phyloP scores from a whole-genome alignment of 2,888 invertebrate genomes.

The Torymus tubicola region DNA sequence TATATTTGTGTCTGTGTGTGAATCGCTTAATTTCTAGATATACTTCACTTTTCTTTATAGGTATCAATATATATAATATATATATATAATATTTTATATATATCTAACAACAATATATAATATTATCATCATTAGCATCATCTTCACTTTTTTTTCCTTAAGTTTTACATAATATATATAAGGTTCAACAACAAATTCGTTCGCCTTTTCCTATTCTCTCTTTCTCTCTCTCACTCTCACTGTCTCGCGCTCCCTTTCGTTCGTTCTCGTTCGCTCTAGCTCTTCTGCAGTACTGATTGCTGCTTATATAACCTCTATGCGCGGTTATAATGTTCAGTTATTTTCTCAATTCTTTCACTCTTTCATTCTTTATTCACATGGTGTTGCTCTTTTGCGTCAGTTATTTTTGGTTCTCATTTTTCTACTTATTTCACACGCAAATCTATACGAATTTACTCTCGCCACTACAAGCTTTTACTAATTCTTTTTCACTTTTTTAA shows the following conservation, averaged over 20 bases:
- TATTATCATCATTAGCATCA: conserved; percentile 69
- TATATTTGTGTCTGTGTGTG: conserved; percentile 55
- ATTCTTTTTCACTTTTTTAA: not conserved
- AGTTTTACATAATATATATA: conserved; percentile 69
- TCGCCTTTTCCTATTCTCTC: conserved; percentile 61
- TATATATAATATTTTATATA: conserved; percentile 67
- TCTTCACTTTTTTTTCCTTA: conserved; percentile 61
- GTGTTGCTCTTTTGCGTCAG: conserved; percentile 47
- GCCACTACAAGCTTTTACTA: conserved; percentile 28
- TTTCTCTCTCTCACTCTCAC: conserved; percentile 35
- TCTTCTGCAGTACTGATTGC: conserved; percentile 43
- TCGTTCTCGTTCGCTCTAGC: conserved; percentile 37
- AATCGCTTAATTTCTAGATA: conserved; percentile 64
- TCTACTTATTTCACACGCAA: conserved; percentile 33
- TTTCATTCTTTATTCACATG: conserved; percentile 56
- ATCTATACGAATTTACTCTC: conserved; percentile 34
- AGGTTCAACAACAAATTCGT: conserved; percentile 73
- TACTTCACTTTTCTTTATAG: conserved; percentile 64
- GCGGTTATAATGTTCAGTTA: conserved; percentile 35
- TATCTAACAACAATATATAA: conserved; percentile 76
- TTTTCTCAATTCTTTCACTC: conserved; percentile 32
- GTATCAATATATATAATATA: conserved; percentile 69
- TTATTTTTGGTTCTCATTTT: conserved; percentile 20
- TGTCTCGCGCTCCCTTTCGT: conserved; percentile 24
- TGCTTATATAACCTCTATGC: conserved; percentile 40